phyloP scores from a whole-genome alignment of 2,113 vertebrate genomes.

The mouse (Mus musculus) region GRCm39 chr1:54324001-54324500 shows the following conservation, averaged over 20 bases:
- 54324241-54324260: neutral
- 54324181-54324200: neutral
- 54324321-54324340: neutral
- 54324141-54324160: neutral
- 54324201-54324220: neutral
- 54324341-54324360: neutral
- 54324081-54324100: too few species aligned
- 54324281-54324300: neutral
- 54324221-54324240: neutral
- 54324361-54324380: neutral
- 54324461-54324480: neutral
- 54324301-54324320: neutral
- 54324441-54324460: neutral
- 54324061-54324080: too few species aligned
- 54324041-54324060: too few species aligned
- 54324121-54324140: neutral
- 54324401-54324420: neutral
- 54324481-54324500: neutral
- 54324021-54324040: too few species aligned
- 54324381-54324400: neutral
- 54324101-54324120: too few species aligned
- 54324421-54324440: neutral
- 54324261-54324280: neutral
- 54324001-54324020: too few species aligned
- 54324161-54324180: neutral